Base-by-base conservation (phyloP, 2,113 vertebrate genomes). In the Riparia riparia region DNA sequence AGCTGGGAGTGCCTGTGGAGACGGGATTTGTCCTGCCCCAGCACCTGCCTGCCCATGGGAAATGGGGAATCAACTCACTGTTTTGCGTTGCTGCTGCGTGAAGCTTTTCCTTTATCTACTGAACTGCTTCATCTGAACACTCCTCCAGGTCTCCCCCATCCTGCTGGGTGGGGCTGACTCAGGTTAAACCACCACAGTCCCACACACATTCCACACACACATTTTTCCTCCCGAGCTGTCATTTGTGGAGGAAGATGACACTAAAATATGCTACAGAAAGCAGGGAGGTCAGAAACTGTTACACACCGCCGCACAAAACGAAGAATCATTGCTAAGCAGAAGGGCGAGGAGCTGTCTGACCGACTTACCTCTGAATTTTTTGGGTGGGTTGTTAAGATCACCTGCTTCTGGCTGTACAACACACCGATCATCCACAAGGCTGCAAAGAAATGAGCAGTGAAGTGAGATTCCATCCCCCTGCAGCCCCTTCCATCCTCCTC, bases 371-470 rank as follows among this genome's bases (percentile, higher is more conserved):
- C 99, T 91, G 97, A 99, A 99, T 97, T 99, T 99, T 98, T 99
- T 99, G 80, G 99, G 99, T 39, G 99, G 99, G 91, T 99, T 99
- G 98, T 99, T 99, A 88, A 99, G 99, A 97, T 99, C 99, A 5
- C 99, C 99, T 5, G 99, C 98, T 96, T 99, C 99, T 51, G 99
- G 99, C 96, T 99, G 99, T 5, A 99, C 99, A 72, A 99, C 99
- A 96, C 99, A 99, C 24, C 99, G 98, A 82, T 99, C 99, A 92
- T 99, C 99, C 89, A 99, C 99, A 90, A 99, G 98, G 94, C 99
- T 99, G 98, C 47, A 82, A 98, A 83, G 97, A 79, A 71, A 95
- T 3, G 10, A 94, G 57, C 92, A 53, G 73, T 1, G 13, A 79
- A 96, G 65, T 96, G 86, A 97, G 92, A 78, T 9, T 15, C n/a